phyloP scores from a whole-genome alignment of 1,140 invertebrate genomes.

The Riptortus pedestris region DNA sequence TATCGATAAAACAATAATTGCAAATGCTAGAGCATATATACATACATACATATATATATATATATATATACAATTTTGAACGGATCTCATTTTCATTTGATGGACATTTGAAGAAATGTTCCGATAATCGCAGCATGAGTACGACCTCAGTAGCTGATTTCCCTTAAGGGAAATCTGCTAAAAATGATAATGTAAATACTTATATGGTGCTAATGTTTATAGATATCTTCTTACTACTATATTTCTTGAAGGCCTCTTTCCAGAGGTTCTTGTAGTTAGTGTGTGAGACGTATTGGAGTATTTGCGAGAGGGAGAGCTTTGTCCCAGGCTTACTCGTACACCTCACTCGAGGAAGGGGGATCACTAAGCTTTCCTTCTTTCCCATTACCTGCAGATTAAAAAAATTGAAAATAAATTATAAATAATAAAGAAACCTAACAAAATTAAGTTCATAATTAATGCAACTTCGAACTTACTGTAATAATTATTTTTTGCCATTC shows the following conservation, averaged over 20 bases:
- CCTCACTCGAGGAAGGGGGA: constrained; percentile 53
- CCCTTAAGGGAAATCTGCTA: too few relatives aligned
- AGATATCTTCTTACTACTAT: constrained; percentile 51
- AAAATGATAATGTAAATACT: too few relatives aligned
- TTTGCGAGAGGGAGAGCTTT: constrained; percentile 60
- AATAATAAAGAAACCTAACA: constrained; percentile 13
- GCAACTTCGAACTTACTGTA: constrained; percentile 37
- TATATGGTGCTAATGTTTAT: too few relatives aligned
- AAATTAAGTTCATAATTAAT: neutral
- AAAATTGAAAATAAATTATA: constrained; percentile 13
- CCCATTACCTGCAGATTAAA: constrained; percentile 44
- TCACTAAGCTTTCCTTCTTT: constrained; percentile 54
- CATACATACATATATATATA: too few relatives aligned
- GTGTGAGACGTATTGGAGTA: constrained; percentile 66
- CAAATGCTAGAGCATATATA: too few relatives aligned
- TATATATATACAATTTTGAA: too few relatives aligned
- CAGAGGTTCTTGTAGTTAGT: constrained; percentile 72
- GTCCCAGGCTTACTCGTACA: constrained; percentile 43
- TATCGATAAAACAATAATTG: too few relatives aligned
- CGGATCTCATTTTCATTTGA: too few relatives aligned
- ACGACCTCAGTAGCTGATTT: too few relatives aligned
- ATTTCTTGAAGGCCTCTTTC: constrained; percentile 73
- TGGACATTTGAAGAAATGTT: too few relatives aligned
- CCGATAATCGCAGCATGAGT: too few relatives aligned
- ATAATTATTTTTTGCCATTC: constrained; percentile 50